Evolutionary conservation across 2,113 vertebrate species (phyloP), one percentile per base, ranked within the genome.

Genomic region (Dipodomys stephensi): DNA sequence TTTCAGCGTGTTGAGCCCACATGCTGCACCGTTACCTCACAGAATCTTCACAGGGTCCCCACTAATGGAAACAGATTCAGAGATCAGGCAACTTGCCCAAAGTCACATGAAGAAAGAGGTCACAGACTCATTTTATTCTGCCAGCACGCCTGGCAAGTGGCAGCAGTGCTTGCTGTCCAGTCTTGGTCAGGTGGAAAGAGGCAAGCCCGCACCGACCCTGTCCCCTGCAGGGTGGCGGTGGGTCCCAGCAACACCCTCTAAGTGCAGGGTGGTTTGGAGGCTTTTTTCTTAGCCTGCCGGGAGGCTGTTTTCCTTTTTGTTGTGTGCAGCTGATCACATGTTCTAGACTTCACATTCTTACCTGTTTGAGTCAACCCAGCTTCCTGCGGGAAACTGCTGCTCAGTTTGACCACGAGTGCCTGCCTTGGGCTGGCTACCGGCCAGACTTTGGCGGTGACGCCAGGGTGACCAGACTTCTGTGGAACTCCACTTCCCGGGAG

Each of bases 381-480:
- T 92, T 95, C 83, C 94, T 94, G 30, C 92, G 84, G 85, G 81
- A 95, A 96, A 82, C 35, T 87, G 72, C 73, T 35, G 12, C 79
- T 89, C 69, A 44, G 22, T 30, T 81, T 89, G 81, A 76, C 94
- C 69, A 13, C 15, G n/a, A 87, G 78, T 83, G 88, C 69, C 84
- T 95, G 90, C 93, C 83, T 46, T 2, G 6, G 71, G 77, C 76
- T 96, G 96, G 94, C 96, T 95, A 22, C 49, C 30, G 39, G 93
- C 96, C 96, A 96, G 85, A 79, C 71, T 93, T 89, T 69, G 96
- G 89, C 93, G 92, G 93, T 89, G 96, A 97, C 87, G 96, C 95
- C 96, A 85, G 84, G 92, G 64, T 97, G 91, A 83, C 94, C 96
- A 97, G 94, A 96, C 94, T 95, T 94, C 93, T 95, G 57, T 96